Evolutionary conservation across 2,113 vertebrate genomes (phyloP).

Genomic region (Chlorocebus sabaeus): DNA sequence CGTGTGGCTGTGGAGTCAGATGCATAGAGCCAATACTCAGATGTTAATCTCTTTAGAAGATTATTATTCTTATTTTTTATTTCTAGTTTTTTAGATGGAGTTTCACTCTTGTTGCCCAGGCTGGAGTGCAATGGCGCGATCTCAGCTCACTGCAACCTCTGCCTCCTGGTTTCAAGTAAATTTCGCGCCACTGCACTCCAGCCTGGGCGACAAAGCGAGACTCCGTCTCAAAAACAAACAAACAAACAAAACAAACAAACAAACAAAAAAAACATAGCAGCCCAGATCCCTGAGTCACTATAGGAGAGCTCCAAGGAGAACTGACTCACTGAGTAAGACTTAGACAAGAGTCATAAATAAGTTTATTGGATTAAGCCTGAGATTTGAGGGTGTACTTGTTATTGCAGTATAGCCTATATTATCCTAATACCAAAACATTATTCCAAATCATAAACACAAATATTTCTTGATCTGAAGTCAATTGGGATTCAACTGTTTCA

Average conservation of each 20-base stretch:
- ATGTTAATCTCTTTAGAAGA: background rate
- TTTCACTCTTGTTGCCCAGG: no score
- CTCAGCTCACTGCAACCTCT: no score
- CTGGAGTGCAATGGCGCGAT: no score
- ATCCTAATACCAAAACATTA: background rate
- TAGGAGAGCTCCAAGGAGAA: background rate
- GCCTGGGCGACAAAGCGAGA: no score
- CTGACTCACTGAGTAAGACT: background rate
- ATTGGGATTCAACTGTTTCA: background rate
- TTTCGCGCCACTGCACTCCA: no score
- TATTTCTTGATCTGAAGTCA: background rate
- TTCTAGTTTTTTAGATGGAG: no score
- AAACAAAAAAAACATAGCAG: background rate
- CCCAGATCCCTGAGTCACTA: background rate
- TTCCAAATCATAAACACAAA: background rate
- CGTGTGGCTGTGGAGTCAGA: background rate
- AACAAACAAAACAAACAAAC: no score
- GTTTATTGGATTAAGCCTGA: background rate
- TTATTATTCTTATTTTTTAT: no score
- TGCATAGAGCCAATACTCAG: no score
- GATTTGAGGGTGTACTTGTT: background rate
- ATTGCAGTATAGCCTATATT: background rate
- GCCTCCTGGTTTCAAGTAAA: no score
- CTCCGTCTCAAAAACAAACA: no score
- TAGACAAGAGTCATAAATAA: background rate